Evolutionary conservation across 2,888 invertebrate species (phyloP).

Genomic region (Cynaeus angustus): DNA sequence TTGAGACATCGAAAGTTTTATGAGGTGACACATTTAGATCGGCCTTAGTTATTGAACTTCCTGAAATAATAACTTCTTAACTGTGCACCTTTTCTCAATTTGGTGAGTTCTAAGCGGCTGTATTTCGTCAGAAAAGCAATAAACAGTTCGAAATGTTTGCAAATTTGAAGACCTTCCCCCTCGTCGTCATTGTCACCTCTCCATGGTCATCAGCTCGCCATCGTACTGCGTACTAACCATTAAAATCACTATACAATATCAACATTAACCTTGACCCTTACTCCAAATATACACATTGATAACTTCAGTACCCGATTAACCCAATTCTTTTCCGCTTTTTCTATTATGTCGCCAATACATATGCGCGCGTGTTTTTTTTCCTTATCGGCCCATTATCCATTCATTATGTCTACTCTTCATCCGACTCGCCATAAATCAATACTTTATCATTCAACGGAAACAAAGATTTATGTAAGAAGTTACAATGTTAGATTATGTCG

Average conservation of each 20-base stretch:
- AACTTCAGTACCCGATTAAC: constrained; percentile 59
- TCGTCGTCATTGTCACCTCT: constrained; percentile 4
- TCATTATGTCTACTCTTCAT: constrained; percentile 45
- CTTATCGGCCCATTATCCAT: constrained; percentile 48
- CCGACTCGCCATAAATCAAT: constrained; percentile 46
- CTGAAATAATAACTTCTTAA: no score
- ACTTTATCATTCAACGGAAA: constrained; percentile 50
- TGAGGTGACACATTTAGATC: no score
- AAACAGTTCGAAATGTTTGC: no score
- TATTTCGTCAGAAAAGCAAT: no score
- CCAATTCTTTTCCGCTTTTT: constrained; percentile 59
- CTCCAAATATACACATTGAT: constrained; percentile 53
- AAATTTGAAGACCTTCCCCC: neutral
- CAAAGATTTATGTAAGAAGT: constrained; percentile 50
- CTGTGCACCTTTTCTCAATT: no score
- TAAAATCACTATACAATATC: constrained; percentile 46
- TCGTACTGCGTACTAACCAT: constrained; percentile 31
- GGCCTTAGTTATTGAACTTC: no score
- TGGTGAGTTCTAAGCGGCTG: no score
- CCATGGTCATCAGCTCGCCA: constrained; percentile 6
- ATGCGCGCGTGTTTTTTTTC: constrained; percentile 24
- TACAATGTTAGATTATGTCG: constrained; percentile 44
- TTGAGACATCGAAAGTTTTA: no score
- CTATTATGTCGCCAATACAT: constrained; percentile 40
- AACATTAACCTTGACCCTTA: constrained; percentile 59